Evolutionary conservation across 2,797 vertebrate genomes (phyloP), one percentile per base, ranked within the genome.

Genomic region (Buphagus erythrorhynchus): DNA sequence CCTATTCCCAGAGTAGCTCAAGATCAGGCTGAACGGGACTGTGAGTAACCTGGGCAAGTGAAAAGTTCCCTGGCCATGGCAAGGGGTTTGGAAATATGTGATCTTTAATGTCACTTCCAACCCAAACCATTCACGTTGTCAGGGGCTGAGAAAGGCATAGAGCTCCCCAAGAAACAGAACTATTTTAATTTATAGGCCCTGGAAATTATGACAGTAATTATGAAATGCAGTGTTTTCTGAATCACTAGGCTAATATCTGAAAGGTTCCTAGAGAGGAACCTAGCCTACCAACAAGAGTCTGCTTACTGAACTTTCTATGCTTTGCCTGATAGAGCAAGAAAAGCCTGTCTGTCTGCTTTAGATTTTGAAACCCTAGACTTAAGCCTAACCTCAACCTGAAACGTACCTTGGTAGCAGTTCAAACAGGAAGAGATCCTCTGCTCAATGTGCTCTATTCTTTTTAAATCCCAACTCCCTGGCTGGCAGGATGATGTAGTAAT

Each of bases 331-430:
- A 31, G 2, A 80, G 11, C 59, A 74, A 73, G 57, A 89, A 79
- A 6, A 91, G 6, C 16, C 42, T 79, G 31, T 69, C 71, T 79
- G 43, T 24, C 58, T 86, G 46, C 74, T 89, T 94, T 51, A 66
- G 48, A n/a, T 73, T 82, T 86, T 49, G 59, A 85, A 94, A 83
- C 17, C 22, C n/a, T 82, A 85, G 77, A 28, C 31, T 18, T 75
- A 68, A 86, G 18, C 22, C 16, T 51, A 66, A 62, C 31, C 29
- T 63, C 31, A 71, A 9, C 22, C 51, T 79, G 38, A 94, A 74
- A 38, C 6, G 10, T 62, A 51, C 8, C 48, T 49, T 28, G 6
- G 36, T 86, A 75, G 42, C 16, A 49, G 48, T 31, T 94, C 57
- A 77, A 82, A 72, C 3, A 71, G 67, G 48, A 87, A 54, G 52